A percentile compares a stretch with the other conserved stretches of the same genome.
Conservation (phyloP, 2,797 vertebrate species). For the Pelodytes ibericus region DNA sequence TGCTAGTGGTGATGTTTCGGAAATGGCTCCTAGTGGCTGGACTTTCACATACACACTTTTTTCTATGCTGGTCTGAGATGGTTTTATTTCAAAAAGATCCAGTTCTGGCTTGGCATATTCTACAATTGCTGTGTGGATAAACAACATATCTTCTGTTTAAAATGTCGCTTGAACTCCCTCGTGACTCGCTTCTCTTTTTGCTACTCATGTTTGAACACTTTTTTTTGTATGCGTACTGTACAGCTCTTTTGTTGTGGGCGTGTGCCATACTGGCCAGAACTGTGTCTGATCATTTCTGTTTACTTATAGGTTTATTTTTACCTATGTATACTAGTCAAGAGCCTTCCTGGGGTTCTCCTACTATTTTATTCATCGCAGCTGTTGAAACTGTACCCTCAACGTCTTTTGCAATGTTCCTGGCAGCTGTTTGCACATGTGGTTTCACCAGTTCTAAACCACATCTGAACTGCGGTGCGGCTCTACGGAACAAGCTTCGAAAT, state of each 20-base stretch:
- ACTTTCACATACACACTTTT: neutral
- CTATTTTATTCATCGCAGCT: neutral
- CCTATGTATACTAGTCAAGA: neutral
- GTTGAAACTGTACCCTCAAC: neutral
- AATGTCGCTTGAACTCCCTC: too few species aligned
- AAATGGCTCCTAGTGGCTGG: neutral
- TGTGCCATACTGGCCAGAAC: too few species aligned
- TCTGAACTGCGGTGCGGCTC: neutral
- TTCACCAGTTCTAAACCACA: neutral
- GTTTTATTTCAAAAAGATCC: too few species aligned
- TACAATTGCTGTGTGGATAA: too few species aligned
- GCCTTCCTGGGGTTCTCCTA: neutral
- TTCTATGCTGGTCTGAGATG: too few species aligned
- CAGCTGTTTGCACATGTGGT: neutral
- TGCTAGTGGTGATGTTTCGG: neutral
- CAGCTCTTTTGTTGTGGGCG: too few species aligned
- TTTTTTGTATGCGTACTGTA: too few species aligned
- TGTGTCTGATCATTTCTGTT: too few species aligned
- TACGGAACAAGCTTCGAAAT: neutral
- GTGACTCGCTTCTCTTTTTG: too few species aligned
- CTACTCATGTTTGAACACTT: too few species aligned
- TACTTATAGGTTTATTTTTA: neutral
- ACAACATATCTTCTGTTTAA: too few species aligned
- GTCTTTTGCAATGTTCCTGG: neutral
- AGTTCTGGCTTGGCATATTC: too few species aligned